These are phyloP conservation scores for Vireo griseus DNA, from an alignment of 2,797 vertebrate species.

Conservation along the genomic window DNA sequence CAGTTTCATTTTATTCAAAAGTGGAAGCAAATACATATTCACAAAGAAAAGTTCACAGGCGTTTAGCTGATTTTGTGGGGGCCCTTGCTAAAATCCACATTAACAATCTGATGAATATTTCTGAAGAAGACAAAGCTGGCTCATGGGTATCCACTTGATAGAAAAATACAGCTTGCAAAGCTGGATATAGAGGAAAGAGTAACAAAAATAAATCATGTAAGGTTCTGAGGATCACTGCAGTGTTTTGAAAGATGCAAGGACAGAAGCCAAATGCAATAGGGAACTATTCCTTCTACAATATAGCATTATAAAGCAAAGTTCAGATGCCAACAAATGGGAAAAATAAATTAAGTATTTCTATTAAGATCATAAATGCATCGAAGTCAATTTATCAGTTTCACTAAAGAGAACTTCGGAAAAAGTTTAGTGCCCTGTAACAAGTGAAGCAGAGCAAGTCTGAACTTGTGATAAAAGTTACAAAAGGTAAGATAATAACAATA, in stretches of 20 bases:
- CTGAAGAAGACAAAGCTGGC: not conserved
- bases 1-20: not conserved
- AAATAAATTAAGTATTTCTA: not conserved
- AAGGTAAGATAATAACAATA: not conserved
- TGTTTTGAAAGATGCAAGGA: not conserved
- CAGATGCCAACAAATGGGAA: not conserved
- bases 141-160: not conserved
- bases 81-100: not conserved
- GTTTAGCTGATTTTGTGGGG: not conserved
- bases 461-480: not conserved
- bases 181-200: not conserved
- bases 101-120: not conserved
- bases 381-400: not conserved
- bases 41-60: not conserved
- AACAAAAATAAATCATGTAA: not conserved
- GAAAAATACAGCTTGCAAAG: not conserved
- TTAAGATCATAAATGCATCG: not conserved
- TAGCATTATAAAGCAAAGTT: not conserved
- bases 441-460: not conserved
- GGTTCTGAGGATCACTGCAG: not conserved
- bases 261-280: accelerated
- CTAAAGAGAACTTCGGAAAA: not conserved
- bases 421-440: not conserved
- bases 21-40: not conserved
- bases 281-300: not conserved